A percentile compares a stretch with the other conserved stretches of the same genome.
These are phyloP conservation scores for Drosophila ananassae DNA, from an alignment of 1,140 invertebrate species.

Conservation along the genomic window DNA sequence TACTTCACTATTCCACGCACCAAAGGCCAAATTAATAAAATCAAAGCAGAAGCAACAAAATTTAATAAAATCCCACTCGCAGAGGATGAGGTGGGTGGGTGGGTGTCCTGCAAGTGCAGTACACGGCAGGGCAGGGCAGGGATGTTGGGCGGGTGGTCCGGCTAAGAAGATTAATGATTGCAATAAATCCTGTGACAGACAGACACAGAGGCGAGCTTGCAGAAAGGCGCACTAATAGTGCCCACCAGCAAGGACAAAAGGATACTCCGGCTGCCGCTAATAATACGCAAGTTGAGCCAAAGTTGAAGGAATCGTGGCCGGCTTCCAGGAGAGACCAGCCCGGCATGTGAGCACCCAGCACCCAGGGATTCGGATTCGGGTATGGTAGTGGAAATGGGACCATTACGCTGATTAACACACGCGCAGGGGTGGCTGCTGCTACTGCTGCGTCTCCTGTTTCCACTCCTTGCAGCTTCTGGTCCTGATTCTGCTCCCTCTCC, in stretches of 20 bases:
- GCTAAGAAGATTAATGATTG: constrained; percentile 84
- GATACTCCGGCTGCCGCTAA: constrained; percentile 65
- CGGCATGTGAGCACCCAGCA: constrained; percentile 43
- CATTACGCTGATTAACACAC: constrained; percentile 83
- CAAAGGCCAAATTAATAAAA: constrained; percentile 80
- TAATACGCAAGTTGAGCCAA: constrained; percentile 67
- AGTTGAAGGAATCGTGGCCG: constrained; percentile 67
- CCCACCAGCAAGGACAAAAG: constrained; percentile 80
- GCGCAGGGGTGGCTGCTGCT: constrained; percentile 73
- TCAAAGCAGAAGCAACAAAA: constrained; percentile 67
- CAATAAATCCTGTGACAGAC: constrained; percentile 83
- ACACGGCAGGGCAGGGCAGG: constrained; percentile 3
- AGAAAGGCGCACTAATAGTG: constrained; percentile 71
- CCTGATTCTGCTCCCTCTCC: constrained; percentile 1
- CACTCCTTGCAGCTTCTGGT: constrained; percentile 8
- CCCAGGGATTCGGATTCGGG: constrained; percentile 15
- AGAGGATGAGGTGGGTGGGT: constrained; percentile 25
- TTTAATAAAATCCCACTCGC: constrained; percentile 75
- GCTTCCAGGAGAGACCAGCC: constrained; percentile 42
- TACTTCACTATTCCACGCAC: constrained; percentile 51
- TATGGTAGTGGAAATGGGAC: constrained; percentile 58
- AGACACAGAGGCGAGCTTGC: constrained; percentile 30
- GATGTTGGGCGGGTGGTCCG: constrained; percentile 13
- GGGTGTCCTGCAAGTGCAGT: constrained; percentile 17
- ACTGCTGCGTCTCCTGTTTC: constrained; percentile 21